phyloP scores from a whole-genome alignment of 2,888 invertebrate genomes.

The Dicyrtomina minuta region DNA sequence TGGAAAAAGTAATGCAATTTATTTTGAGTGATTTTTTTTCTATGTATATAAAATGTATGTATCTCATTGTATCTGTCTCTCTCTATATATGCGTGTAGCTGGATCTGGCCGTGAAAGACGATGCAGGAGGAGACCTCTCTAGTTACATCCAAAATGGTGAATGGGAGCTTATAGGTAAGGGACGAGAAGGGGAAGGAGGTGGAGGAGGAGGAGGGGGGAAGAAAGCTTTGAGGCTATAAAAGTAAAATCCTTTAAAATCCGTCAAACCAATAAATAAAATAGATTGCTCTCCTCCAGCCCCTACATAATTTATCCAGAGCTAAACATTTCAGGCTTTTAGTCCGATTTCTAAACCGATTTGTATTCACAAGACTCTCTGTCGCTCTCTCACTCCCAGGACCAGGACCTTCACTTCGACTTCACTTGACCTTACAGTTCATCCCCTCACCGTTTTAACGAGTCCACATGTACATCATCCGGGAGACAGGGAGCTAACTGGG shows the following conservation, averaged over 20 bases:
- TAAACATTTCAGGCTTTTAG: slow-evolving; percentile 32
- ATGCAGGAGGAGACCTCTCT: slow-evolving; percentile 89
- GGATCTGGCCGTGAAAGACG: slow-evolving; percentile 92
- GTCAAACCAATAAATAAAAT: slow-evolving; percentile 38
- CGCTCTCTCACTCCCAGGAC: background rate
- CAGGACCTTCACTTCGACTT: slow-evolving; percentile 10
- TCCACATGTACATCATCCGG: background rate
- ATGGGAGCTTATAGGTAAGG: slow-evolving; percentile 95
- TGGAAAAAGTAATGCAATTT: slow-evolving; percentile 34
- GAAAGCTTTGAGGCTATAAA: slow-evolving; percentile 23
- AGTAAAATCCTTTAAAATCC: slow-evolving; percentile 32
- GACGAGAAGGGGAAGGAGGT: background rate
- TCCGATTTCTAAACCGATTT: slow-evolving; percentile 29
- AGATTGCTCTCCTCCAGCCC: slow-evolving; percentile 25
- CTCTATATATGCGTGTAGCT: slow-evolving; percentile 62
- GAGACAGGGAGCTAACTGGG: background rate
- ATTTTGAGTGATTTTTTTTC: slow-evolving; percentile 35
- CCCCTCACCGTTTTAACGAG: slow-evolving; percentile 1
- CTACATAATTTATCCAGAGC: slow-evolving; percentile 27
- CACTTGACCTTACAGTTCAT: slow-evolving; percentile 18
- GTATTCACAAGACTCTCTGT: slow-evolving; percentile 16
- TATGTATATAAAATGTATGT: no score
- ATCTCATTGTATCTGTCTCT: no score
- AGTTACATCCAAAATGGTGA: slow-evolving; percentile 99
- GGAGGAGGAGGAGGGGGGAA: background rate